phyloP scores from a whole-genome alignment of 2,888 invertebrate genomes.

The Eueremaeus valkanovi region DNA sequence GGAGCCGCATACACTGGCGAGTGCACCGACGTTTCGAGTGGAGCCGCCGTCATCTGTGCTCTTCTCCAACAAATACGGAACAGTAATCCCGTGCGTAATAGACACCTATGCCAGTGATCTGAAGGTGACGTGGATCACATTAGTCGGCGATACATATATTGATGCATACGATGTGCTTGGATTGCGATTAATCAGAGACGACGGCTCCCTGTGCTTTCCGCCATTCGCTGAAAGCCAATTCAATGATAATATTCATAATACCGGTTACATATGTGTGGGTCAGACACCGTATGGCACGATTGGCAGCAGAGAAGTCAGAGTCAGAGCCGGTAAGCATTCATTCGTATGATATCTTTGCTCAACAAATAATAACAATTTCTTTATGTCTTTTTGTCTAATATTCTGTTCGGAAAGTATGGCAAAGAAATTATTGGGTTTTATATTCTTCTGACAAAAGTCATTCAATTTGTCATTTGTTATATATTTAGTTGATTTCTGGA shows the following conservation, averaged over 20 bases:
- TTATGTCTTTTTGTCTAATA: neutral
- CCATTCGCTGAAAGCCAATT: constrained; percentile 24
- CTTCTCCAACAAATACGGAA: constrained; percentile 38
- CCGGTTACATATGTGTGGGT: neutral
- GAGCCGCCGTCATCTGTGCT: constrained; percentile 20
- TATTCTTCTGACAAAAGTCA: neutral
- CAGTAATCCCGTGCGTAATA: constrained; percentile 31
- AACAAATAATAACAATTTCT: neutral
- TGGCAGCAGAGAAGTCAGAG: constrained; percentile 18
- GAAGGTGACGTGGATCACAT: constrained; percentile 27
- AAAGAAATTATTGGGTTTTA: neutral
- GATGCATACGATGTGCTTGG: constrained; percentile 27
- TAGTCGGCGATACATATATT: constrained; percentile 9
- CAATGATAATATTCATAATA: constrained; percentile 23
- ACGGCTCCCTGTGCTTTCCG: constrained; percentile 38
- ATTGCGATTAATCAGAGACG: constrained; percentile 26
- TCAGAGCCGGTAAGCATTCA: constrained; percentile 23
- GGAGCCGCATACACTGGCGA: neutral
- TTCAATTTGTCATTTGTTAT: neutral
- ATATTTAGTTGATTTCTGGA: too few species aligned
- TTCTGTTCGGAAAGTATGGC: too few species aligned
- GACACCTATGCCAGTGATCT: neutral
- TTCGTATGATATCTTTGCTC: neutral
- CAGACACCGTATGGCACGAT: neutral
- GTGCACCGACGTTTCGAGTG: constrained; percentile 1